Evolutionary conservation across 2,797 vertebrate genomes (phyloP).

Genomic region (Hephaestus fuliginosus): DNA sequence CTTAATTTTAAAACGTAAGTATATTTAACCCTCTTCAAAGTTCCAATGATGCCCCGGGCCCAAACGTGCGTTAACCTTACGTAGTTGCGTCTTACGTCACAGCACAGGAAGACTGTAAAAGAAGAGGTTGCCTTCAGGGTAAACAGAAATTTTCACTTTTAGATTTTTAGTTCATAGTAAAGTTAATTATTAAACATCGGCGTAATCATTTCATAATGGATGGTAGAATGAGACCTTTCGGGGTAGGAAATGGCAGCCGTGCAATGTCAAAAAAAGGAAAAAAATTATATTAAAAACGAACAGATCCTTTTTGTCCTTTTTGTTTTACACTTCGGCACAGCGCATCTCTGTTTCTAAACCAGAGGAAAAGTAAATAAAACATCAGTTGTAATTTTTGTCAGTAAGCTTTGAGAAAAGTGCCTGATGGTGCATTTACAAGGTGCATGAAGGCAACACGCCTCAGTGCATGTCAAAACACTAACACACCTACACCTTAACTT

Average conservation of each 20-base stretch:
- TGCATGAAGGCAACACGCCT: not conserved
- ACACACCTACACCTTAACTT: not conserved
- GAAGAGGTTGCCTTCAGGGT: not conserved
- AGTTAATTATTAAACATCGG: not conserved
- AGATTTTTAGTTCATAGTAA: not conserved
- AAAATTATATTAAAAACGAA: not conserved
- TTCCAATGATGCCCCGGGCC: constrained; percentile 39
- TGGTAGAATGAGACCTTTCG: not conserved
- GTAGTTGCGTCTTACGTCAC: constrained; percentile 48
- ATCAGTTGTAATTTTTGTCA: not conserved
- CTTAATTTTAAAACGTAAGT: not conserved
- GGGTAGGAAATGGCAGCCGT: too few relatives aligned
- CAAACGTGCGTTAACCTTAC: constrained; percentile 46
- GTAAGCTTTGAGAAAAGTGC: not conserved
- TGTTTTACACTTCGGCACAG: not conserved
- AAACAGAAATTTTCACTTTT: not conserved
- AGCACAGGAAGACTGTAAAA: too few relatives aligned
- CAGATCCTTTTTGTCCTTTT: not conserved
- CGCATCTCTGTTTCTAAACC: not conserved
- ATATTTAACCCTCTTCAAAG: constrained; percentile 39
- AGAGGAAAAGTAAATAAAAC: not conserved
- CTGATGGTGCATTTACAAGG: not conserved
- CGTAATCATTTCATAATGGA: not conserved
- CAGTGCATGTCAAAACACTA: not conserved
- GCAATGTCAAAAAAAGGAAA: not conserved